Base-by-base conservation (phyloP, 2,113 vertebrate genomes). In the Malurus melanocephalus region DNA sequence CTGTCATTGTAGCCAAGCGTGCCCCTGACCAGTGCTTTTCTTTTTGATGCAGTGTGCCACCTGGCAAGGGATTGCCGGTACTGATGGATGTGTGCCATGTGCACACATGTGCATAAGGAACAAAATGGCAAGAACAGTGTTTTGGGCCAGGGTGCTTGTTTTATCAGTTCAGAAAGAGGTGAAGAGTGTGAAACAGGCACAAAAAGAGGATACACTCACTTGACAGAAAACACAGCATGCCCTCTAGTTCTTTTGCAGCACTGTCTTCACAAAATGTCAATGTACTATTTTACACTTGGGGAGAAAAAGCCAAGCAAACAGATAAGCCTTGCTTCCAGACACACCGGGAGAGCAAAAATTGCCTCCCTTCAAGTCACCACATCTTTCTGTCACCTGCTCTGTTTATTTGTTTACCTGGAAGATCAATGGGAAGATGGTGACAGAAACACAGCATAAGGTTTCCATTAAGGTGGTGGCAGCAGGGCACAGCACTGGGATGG, bases 371-470 rank as follows among this genome's bases (percentile, higher is more conserved):
- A 74, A 90, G 69, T 72, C 66, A 45, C 69, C 5, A 2, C 60
- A 61, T 92, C 83, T 85, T 91, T 88, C 89, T 88, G 43, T 90
- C 80, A 84, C 45, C 27, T 87, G 18, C 48, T 77, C 75, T 79
- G 69, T 93, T 93, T 84, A 82, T 93, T 85, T 93, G 78, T 93
- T 94, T 94, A 73, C 78, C 43, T 89, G 48, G 77, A 85, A 89
- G 75, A 95, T 94, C 92, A 94, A n/a, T 92, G 75, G 77, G 66
- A 84, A 74, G 88, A 85, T 0, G 28, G 61, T 79, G 84, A 90
- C 80, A 80, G 93, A 92, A 94, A 81, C 0, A 1, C 72, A 85
- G 28, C 28, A 10, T 40, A 79, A 85, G 93, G 32, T 65, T 85
- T 78, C 61, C 67, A n/a, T 35, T 88, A 76, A 87, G 83, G 65